Conservation (phyloP, 2,113 vertebrate species). For the Entosphenus tridentatus region DNA sequence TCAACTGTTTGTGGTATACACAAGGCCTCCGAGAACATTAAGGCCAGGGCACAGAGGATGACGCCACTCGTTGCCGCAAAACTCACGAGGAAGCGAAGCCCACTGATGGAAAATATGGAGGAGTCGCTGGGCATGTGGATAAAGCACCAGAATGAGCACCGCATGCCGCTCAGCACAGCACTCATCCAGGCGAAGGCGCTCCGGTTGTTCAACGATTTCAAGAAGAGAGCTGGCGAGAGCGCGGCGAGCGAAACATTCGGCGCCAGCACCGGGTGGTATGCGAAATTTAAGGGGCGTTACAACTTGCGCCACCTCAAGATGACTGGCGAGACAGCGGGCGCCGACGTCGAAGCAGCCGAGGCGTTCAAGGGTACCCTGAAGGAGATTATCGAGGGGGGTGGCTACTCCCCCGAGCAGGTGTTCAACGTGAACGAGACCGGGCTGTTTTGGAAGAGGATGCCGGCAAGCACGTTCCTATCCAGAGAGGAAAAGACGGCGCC, state of each 20-base stretch:
- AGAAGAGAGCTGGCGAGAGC: background rate
- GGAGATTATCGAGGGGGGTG: slow-evolving; percentile 6
- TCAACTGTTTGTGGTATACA: background rate
- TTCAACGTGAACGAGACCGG: slow-evolving; percentile 8
- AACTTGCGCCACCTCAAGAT: background rate
- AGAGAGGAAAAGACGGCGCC: slow-evolving; percentile 6
- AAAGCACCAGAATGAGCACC: background rate
- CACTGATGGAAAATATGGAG: slow-evolving; percentile 1
- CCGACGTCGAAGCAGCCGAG: background rate
- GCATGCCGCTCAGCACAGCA: background rate
- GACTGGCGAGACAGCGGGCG: background rate
- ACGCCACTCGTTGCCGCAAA: background rate
- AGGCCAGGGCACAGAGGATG: background rate
- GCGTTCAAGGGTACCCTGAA: slow-evolving; percentile 1
- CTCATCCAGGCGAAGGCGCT: background rate
- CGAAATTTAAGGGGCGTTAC: slow-evolving; percentile 1
- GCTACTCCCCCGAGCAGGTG: slow-evolving; percentile 7
- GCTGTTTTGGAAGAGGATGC: slow-evolving; percentile 9
- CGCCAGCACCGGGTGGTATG: slow-evolving; percentile 7
- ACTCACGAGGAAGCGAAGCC: background rate
- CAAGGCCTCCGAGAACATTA: background rate
- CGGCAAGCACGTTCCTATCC: slow-evolving; percentile 8
- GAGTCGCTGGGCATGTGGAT: background rate
- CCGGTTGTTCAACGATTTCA: background rate
- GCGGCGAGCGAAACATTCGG: background rate